Base-by-base conservation (phyloP, 2,797 vertebrate species). In the Sebastes goodei region DNA sequence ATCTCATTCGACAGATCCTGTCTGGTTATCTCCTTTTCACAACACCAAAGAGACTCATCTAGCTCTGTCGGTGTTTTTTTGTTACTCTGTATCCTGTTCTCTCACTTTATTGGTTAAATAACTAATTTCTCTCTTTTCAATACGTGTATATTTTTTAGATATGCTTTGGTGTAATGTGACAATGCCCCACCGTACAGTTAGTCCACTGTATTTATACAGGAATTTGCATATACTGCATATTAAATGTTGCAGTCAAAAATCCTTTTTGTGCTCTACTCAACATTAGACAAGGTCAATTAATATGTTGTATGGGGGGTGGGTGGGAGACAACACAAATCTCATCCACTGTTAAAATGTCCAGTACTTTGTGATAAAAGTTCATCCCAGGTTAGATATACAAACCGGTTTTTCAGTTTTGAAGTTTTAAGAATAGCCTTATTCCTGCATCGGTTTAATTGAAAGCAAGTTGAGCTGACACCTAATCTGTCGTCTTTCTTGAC, bases 381-480 rank as follows among this genome's bases (percentile, higher is more conserved):
- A 70, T 29, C 52, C 32, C 10, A 70, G 35, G 25, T 60, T 57
- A 11, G n/a, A 72, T 32, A 56, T 38, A 20, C 30, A 73, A n/a
- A 52, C 3, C 7, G 23, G 7, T 69, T 64, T 79, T 33, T 21
- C 46, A 46, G 66, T 73, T 76, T 69, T 59, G 3, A 62, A 67
- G 66, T 64, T 88, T 59, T 35, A 62, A 83, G 73, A 84, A 83
- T 82, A 69, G 20, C 67, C 20, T 8, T 69, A n/a, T 55, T 60
- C 30, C 23, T 62, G 52, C 57, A 11, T 72, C 5, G 20, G 23
- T 76, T 86, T 89, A 90, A 93, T 89, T 92, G 72, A 91, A 91
- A 93, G 84, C 71, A 35, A 77, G 60, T 81, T 59, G 56, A 81
- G 68, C 55, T 76, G 68, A 85, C 79, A 82, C 59, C 63, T 75